Evolutionary conservation across 2,113 vertebrate species (phyloP).

Genomic region (Oreocharis arfaki): DNA sequence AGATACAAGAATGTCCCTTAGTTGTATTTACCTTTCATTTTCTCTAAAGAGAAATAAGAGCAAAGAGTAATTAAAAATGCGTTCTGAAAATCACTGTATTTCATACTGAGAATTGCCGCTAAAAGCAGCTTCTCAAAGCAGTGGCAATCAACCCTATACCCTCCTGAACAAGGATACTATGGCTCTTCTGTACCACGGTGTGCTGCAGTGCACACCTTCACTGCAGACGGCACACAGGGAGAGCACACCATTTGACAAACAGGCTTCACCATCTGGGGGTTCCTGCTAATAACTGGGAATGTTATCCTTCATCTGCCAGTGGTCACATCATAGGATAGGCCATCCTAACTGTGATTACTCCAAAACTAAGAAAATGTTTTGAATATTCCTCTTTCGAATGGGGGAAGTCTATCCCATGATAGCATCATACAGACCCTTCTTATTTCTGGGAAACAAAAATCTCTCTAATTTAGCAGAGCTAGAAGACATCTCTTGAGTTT

Average conservation of each 20-base stretch:
- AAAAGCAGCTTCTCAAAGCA: background rate
- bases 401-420: background rate
- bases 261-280: background rate
- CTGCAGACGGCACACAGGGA: background rate
- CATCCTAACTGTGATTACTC: background rate
- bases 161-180: background rate
- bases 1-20: background rate
- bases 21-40: background rate
- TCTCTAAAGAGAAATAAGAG: background rate
- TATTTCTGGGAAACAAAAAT: background rate
- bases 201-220: background rate
- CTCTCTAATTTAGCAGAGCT: background rate
- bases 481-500: background rate
- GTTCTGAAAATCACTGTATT: background rate
- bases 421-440: rapidly evolving
- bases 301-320: background rate
- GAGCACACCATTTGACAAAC: background rate
- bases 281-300: background rate
- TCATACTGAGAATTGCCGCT: background rate
- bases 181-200: background rate
- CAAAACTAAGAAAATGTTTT: background rate
- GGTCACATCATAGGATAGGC: background rate
- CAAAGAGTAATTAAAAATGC: background rate
- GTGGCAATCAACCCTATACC: background rate
- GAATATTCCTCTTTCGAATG: background rate